phyloP scores from a whole-genome alignment of 2,113 vertebrate species.

The Axis porcinus region DNA sequence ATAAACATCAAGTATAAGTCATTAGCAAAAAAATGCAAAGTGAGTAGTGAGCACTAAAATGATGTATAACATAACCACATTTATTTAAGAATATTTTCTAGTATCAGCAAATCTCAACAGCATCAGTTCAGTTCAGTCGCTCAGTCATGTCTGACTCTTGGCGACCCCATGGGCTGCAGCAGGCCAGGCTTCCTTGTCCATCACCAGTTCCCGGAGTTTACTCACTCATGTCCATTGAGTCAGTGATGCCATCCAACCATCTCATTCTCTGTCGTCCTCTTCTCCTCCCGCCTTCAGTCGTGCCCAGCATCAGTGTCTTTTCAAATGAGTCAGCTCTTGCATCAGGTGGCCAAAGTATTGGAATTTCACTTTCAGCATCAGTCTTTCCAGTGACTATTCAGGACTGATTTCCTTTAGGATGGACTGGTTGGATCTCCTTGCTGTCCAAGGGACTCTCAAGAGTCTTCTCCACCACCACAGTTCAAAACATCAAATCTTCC shows the following conservation, averaged over 20 bases:
- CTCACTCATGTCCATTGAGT: not conserved
- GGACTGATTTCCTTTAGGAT: not conserved
- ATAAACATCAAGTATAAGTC: not conserved
- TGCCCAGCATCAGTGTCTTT: not conserved
- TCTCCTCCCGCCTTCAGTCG: accelerated
- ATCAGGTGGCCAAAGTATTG: not conserved
- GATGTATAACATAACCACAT: not conserved
- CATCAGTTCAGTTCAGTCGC: not conserved
- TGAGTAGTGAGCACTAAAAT: not conserved
- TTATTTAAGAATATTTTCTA: not conserved
- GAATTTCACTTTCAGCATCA: not conserved
- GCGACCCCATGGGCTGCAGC: not conserved
- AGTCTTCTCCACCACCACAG: not conserved
- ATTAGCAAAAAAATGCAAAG: not conserved
- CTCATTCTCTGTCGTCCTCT: not conserved
- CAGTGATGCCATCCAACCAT: not conserved
- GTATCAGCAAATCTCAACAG: not conserved
- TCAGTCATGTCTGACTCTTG: not conserved
- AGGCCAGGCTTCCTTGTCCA: not conserved
- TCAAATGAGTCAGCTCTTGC: not conserved
- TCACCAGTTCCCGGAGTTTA: not conserved
- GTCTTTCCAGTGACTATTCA: not conserved
- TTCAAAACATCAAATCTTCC: not conserved
- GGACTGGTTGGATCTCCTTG: not conserved
- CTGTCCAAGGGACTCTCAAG: not conserved